Base-by-base conservation (phyloP, 2,797 vertebrate species). In the Pseudomugil tenellus region DNA sequence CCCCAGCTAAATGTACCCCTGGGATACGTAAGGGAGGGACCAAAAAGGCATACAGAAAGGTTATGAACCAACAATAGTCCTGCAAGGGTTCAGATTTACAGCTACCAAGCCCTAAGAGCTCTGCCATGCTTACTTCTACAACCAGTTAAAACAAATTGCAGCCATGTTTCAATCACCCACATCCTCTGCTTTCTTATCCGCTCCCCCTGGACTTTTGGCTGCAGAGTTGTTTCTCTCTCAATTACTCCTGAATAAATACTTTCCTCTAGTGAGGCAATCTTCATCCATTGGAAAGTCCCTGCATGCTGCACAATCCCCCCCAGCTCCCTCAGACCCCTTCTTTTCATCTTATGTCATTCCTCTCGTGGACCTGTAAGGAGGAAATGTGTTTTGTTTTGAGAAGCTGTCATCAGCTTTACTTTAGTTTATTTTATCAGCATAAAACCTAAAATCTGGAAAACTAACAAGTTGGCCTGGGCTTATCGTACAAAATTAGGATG, bases 61-160 rank as follows among this genome's bases (percentile, higher is more conserved):
- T 90, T 92, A 87, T 81, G 91, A 91, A 91, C 89, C 82, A 72
- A 91, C 83, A 75, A 72, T 85, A 68, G 84, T 87, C 71, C 74
- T 84, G 84, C 84, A 79, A 76, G 79, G 77, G 83, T 81, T 67
- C 84, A 90, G 92, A 93, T 93, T 93, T 93, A 93, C 90, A 91
- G 76, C 92, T 81, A 80, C 75, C 83, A 39, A 81, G 84, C 73
- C 66, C 79, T 81, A 70, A 90, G 83, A 89, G 89, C 87, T 87
- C 87, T 83, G 75, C 90, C 83, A 80, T 89, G 87, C 91, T 93
- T 90, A 91, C 92, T 93, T 92, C 91, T 90, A 87, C 87, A 91
- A 92, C 91, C 93, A 93, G 92, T 92, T 92, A 87, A 94, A 93
- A 91, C 93, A 93, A 93, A 93, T 91, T 87, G 88, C 84, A 67